phyloP scores from a whole-genome alignment of 2,888 invertebrate genomes.

The Mechanitis mazaeus region DNA sequence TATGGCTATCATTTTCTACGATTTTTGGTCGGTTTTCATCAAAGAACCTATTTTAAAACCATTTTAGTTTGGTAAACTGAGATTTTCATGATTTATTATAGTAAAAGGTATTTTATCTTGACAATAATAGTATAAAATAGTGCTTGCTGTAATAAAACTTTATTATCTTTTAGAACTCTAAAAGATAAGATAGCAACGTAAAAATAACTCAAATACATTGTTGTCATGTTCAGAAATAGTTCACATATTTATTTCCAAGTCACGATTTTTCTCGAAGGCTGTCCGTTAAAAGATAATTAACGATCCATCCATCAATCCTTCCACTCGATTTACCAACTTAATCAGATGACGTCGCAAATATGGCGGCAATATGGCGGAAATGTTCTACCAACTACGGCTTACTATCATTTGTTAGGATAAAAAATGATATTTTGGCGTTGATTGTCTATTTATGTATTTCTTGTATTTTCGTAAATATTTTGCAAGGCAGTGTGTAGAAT shows the following conservation, averaged over 20 bases:
- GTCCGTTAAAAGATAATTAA: conserved; percentile 45
- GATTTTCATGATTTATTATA: no score
- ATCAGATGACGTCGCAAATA: conserved; percentile 51
- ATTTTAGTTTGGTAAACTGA: not conserved
- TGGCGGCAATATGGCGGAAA: conserved; percentile 28
- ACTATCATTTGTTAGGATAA: conserved; percentile 25
- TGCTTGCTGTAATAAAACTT: no score
- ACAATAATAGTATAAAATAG: no score
- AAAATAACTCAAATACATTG: no score
- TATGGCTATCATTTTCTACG: not conserved
- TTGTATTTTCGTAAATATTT: not conserved
- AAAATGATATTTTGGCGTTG: conserved; percentile 18
- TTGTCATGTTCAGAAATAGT: conserved; percentile 9
- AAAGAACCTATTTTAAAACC: not conserved
- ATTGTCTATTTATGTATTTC: no score
- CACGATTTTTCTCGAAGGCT: conserved; percentile 25
- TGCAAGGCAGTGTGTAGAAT: no score
- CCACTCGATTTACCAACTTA: conserved; percentile 58
- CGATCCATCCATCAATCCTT: conserved; percentile 53
- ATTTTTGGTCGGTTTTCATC: not conserved
- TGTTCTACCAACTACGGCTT: conserved; percentile 12
- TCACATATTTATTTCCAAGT: conserved; percentile 24
- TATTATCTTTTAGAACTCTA: no score
- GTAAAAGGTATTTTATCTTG: no score
- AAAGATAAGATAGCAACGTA: no score